Conservation (phyloP, 2,888 invertebrate genomes). For the Allophyes oxyacanthae region DNA sequence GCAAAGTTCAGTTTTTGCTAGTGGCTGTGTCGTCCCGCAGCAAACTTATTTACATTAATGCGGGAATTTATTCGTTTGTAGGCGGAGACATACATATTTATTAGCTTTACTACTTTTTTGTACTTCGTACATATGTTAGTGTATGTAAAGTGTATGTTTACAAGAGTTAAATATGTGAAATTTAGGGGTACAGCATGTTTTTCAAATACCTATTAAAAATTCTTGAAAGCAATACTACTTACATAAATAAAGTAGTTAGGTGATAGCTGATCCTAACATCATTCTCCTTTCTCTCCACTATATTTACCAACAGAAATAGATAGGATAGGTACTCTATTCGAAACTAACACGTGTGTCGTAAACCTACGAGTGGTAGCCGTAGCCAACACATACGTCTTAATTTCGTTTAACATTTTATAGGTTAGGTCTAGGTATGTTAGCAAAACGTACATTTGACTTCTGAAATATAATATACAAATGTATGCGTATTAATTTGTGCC, state of each 20-base stretch:
- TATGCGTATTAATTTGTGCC: constrained; percentile 29
- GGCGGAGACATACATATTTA: constrained; percentile 38
- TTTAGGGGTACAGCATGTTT: constrained; percentile 2
- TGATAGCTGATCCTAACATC: too few species aligned
- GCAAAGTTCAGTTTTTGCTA: constrained; percentile 61
- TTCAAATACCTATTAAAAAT: background rate
- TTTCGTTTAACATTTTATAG: background rate
- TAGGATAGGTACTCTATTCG: too few species aligned
- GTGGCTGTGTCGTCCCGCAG: constrained; percentile 37
- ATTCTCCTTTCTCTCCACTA: too few species aligned
- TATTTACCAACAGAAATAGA: too few species aligned
- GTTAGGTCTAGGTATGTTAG: constrained; percentile 1
- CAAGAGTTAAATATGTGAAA: constrained; percentile 5
- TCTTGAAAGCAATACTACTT: too few species aligned
- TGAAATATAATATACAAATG: constrained; percentile 12
- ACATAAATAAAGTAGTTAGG: too few species aligned
- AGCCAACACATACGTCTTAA: background rate
- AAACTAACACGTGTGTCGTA: too few species aligned
- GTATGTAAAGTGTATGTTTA: constrained; percentile 5
- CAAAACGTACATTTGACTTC: constrained; percentile 18
- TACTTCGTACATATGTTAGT: constrained; percentile 12
- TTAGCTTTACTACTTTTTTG: constrained; percentile 33
- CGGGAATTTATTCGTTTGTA: constrained; percentile 45
- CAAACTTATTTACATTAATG: constrained; percentile 50
- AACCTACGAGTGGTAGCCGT: background rate